Conservation (phyloP, 2,888 invertebrate species). For the Phorcus lineatus region DNA sequence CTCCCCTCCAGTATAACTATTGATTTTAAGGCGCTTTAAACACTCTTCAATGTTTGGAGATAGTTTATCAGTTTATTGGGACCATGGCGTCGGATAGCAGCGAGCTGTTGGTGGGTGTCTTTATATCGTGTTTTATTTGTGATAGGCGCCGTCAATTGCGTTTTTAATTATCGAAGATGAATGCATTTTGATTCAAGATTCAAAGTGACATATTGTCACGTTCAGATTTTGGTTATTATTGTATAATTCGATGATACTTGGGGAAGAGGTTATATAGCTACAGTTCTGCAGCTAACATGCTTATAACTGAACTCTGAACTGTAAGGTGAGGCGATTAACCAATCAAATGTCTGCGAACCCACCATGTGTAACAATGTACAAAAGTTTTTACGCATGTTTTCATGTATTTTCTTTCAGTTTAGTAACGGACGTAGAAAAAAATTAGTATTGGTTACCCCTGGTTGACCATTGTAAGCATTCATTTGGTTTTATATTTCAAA, state of each 20-base stretch:
- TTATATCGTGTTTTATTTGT: background rate
- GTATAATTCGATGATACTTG: background rate
- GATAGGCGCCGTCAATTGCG: background rate
- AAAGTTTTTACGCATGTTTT: no score
- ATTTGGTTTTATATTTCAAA: no score
- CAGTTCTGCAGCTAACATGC: background rate
- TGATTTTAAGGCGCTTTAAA: background rate
- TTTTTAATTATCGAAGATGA: background rate
- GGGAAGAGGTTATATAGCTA: no score
- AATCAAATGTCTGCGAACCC: no score
- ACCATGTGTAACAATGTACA: no score
- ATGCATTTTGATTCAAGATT: background rate
- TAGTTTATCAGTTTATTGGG: background rate
- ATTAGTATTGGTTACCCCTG: no score
- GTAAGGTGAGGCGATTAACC: no score
- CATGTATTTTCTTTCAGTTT: no score
- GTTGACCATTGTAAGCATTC: no score
- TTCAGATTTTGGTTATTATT: background rate
- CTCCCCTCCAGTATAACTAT: background rate
- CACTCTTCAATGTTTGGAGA: background rate
- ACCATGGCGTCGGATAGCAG: constrained; percentile 19
- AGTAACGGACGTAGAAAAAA: no score
- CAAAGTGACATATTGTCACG: background rate
- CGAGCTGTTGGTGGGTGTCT: background rate
- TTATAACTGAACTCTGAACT: no score